Base-by-base conservation (phyloP, 2,797 vertebrate species). In the Phoxinus dragarum region DNA sequence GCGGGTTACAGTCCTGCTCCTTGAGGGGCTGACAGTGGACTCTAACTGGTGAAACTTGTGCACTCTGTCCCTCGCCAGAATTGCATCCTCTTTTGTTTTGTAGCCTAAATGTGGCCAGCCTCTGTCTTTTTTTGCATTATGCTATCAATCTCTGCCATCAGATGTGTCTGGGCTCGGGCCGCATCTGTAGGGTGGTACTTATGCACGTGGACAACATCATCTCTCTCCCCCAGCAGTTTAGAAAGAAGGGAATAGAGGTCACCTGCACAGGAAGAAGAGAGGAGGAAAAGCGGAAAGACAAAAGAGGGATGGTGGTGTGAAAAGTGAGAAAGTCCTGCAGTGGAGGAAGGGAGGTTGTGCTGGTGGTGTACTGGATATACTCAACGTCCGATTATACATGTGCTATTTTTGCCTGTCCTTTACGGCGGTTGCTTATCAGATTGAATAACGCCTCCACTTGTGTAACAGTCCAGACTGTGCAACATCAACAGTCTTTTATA, bases 181-280 rank as follows among this genome's bases (percentile, higher is more conserved):
- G 94, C 93, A 93, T 96, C 90, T 90, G 93, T 93, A 88, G 97
- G 96, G 34, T 94, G 95, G 91, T 96, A 96, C 86, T 96, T 97
- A 96, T 96, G 95, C 89, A 95, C 90, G 92, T 94, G 96, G 90
- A 96, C 96, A 95, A 96, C 84, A 90, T 97, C 95, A 94, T 97
- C 94, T 95, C 94, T 96, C 93, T 97, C 95, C 93, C 96, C 97
- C 96, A 98, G 94, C 86, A 98, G 96, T 95, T 96, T 97, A 95
- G 97, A 98, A 95, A 98, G 95, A 83, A 98, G 96, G 93, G 97
- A 97, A 97, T 96, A 98, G 95, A 98, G 96, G 96, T 96, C 96
- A 97, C 97, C 97, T 98, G 97, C 87, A 93, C 89, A 95, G 88
- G 90, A 93, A 92, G 82, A 88, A 83, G n/a, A 86, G 34, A 84